phyloP scores from a whole-genome alignment of 2,888 invertebrate genomes.

The Epistrophella euchroma region DNA sequence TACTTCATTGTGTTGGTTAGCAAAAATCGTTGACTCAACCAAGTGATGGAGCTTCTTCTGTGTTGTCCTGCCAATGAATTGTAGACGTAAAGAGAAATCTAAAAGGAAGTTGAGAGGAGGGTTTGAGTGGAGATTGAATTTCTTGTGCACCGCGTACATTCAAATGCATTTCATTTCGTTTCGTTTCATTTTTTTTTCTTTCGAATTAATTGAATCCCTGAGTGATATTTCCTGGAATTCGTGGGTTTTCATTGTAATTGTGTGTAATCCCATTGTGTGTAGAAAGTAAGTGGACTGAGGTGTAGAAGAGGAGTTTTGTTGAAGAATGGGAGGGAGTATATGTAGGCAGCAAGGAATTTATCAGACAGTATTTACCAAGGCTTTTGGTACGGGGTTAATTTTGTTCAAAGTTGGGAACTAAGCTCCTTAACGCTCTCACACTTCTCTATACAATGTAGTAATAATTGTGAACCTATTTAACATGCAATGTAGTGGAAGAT shows the following conservation, averaged over 20 bases:
- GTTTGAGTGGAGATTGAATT: slow-evolving; percentile 35
- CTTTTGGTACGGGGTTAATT: background rate
- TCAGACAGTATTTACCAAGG: slow-evolving; percentile 7
- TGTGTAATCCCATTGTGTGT: slow-evolving; percentile 14
- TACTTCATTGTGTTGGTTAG: slow-evolving; percentile 45
- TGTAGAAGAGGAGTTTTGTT: background rate
- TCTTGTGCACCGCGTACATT: slow-evolving; percentile 12
- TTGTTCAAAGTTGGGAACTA: slow-evolving; percentile 6
- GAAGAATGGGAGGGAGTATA: background rate
- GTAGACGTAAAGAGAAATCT: background rate
- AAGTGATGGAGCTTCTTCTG: slow-evolving; percentile 22
- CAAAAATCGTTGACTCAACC: slow-evolving; percentile 20
- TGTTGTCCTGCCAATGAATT: slow-evolving; percentile 23
- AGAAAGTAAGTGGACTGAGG: background rate
- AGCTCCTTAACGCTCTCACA: slow-evolving; percentile 8
- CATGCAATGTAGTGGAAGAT: slow-evolving; percentile 47
- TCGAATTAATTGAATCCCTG: slow-evolving; percentile 48
- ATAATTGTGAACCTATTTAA: slow-evolving; percentile 41
- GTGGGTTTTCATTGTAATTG: slow-evolving; percentile 24
- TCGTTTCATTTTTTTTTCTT: slow-evolving; percentile 1
- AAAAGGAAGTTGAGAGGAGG: slow-evolving; percentile 7
- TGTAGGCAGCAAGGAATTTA: background rate
- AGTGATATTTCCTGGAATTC: slow-evolving; percentile 25
- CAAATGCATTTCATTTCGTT: slow-evolving; percentile 42
- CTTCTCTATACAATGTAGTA: background rate